A percentile compares a stretch with the other conserved stretches of the same genome.
Evolutionary conservation across 1,140 invertebrate species (phyloP).

Genomic region (Hylaeus volcanicus): DNA sequence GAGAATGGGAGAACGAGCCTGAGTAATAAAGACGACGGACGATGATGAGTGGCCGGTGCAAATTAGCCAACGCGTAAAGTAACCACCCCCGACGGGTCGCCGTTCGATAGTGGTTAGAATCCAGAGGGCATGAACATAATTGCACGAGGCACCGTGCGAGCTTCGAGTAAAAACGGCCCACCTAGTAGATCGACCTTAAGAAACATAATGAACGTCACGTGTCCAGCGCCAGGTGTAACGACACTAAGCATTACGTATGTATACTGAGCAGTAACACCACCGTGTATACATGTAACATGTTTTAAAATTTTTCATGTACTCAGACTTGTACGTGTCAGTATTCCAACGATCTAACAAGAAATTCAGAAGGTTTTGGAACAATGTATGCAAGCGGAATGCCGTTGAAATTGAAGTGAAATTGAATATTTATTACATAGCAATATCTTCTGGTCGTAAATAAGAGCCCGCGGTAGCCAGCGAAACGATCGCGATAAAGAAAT

Average conservation of each 20-base stretch:
- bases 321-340: too few relatives aligned
- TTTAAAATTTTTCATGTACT: too few relatives aligned
- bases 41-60: conserved; percentile 74
- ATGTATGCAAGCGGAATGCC: too few relatives aligned
- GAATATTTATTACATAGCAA: conserved; percentile 10
- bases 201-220: conserved; percentile 68
- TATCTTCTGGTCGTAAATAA: background rate
- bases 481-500: background rate
- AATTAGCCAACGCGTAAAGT: conserved; percentile 73
- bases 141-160: conserved; percentile 28
- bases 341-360: too few relatives aligned
- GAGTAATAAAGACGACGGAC: conserved; percentile 64
- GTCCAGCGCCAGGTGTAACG: conserved; percentile 46
- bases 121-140: conserved; percentile 17
- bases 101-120: conserved; percentile 33
- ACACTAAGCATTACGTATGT: too few relatives aligned
- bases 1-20: conserved; percentile 43
- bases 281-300: too few relatives aligned
- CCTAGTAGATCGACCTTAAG: conserved; percentile 35
- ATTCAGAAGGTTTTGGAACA: too few relatives aligned
- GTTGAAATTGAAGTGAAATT: background rate
- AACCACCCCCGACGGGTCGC: conserved; percentile 67
- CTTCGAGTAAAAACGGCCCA: conserved; percentile 47
- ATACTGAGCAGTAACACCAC: too few relatives aligned
- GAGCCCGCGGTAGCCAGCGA: background rate